Conservation (phyloP, 2,113 vertebrate species). For the Tetrax tetrax region DNA sequence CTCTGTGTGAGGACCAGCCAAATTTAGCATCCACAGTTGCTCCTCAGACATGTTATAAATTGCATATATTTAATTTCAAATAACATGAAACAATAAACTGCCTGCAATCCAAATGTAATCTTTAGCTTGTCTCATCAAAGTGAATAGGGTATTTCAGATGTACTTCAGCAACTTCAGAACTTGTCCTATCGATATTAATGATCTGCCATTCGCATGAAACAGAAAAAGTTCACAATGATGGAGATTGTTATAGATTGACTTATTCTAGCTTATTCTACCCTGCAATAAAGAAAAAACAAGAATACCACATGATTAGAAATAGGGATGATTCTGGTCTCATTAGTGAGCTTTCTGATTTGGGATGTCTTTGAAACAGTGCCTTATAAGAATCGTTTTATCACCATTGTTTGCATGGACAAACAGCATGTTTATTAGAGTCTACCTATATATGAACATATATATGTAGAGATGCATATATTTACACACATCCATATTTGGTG, state of each 20-base stretch:
- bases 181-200: neutral
- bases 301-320: neutral
- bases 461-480: neutral
- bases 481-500: neutral
- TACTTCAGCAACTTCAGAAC: neutral
- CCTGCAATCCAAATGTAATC: neutral
- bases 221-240: neutral
- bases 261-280: neutral
- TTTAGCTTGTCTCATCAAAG: neutral
- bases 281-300: neutral
- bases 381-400: neutral
- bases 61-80: slow-evolving; percentile 23
- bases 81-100: neutral
- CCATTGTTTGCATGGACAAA: neutral
- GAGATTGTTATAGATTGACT: neutral
- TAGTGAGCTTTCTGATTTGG: neutral
- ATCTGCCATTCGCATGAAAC: neutral
- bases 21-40: neutral
- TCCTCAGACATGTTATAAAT: slow-evolving; percentile 7
- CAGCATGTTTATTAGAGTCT: neutral
- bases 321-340: neutral
- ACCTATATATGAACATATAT: neutral
- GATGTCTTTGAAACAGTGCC: neutral
- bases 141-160: neutral
- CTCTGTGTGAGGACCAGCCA: neutral